Base-by-base conservation (phyloP, 2,113 vertebrate genomes). In the Arvicanthis niloticus region DNA sequence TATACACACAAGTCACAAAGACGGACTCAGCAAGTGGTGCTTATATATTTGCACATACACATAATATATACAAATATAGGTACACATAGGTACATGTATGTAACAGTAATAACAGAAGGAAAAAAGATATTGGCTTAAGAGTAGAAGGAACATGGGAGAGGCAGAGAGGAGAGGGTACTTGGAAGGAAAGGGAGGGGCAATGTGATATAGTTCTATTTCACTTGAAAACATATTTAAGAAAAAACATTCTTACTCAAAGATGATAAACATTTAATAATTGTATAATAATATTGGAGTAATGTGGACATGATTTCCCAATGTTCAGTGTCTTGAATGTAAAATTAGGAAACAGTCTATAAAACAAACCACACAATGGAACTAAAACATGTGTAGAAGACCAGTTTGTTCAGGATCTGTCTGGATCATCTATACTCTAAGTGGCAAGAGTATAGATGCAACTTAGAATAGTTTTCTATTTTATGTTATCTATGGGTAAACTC, bases 211-310 rank as follows among this genome's bases (percentile, higher is more conserved):
- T 81, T 56, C 51, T 81, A n/a, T 56, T 81, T 81, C 51, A 81
- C 34, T 77, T 48, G 29, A 77, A 45, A 77, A 77, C 6, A 77
- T 48, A 42, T 24, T 76, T 76, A 77, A 77, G 34, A 56, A 56
- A 56, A 78, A 81, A 58, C 19, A 1, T 81, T 81, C 21, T 37
- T 81, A n/a, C 21, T 37, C 1, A 22, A 45, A 45, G 45, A 45
- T 45, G 45, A 51, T 51, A 51, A 91, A 53, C 68, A 88, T 94
- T 84, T 89, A 94, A 87, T 81, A 89, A 91, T 95, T 97, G 22
- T 75, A 3, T 97, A 94, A 93, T 84, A 95, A 91, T 96, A 93
- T n/a, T 96, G 72, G 78, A 37, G 6, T 89, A 73, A 88, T 91
- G 73, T 68, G 34, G 51, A 73, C 72, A 89, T 75, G 73, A 56